A percentile compares a stretch with the other conserved stretches of the same genome.
Conservation (phyloP, 2,888 invertebrate genomes). For the Tenthredo notha region DNA sequence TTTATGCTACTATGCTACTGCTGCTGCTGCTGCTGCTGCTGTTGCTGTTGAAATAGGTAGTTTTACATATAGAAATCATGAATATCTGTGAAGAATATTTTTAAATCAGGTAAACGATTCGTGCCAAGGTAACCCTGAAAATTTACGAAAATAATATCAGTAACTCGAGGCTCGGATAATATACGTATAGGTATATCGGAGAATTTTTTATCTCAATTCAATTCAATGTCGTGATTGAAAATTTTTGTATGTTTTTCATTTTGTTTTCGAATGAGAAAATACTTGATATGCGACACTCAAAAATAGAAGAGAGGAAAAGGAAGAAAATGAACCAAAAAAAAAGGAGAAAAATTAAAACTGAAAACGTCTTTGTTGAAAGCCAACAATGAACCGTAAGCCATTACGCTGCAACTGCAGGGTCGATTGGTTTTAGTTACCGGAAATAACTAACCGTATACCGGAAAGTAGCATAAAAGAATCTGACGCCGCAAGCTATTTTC, state of each 20-base stretch:
- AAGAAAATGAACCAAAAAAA: not conserved
- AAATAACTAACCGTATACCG: conserved; percentile 7
- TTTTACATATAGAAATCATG: not conserved
- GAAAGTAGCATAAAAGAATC: not conserved
- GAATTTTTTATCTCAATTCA: not conserved
- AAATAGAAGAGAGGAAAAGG: not conserved
- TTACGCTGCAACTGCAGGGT: not conserved
- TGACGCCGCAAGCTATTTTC: not conserved
- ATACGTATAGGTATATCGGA: not conserved
- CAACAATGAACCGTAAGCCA: not conserved
- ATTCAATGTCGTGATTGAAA: not conserved
- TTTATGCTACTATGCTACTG: not conserved
- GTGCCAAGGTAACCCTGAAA: conserved; percentile 11
- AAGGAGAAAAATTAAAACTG: not conserved
- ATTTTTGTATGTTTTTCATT: not conserved
- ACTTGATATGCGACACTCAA: not conserved
- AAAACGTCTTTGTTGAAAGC: not conserved
- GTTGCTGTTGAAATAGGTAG: not conserved
- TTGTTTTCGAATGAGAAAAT: not conserved
- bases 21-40: not conserved
- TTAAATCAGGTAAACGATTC: conserved; percentile 33
- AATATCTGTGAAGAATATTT: conserved; percentile 27
- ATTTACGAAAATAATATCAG: not conserved
- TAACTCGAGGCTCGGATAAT: not conserved
- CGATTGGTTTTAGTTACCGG: conserved; percentile 25